A percentile compares a stretch with the other conserved stretches of the same genome.
Evolutionary conservation across 2,113 vertebrate genomes (phyloP).

Genomic region (Orientallactaga bullata): DNA sequence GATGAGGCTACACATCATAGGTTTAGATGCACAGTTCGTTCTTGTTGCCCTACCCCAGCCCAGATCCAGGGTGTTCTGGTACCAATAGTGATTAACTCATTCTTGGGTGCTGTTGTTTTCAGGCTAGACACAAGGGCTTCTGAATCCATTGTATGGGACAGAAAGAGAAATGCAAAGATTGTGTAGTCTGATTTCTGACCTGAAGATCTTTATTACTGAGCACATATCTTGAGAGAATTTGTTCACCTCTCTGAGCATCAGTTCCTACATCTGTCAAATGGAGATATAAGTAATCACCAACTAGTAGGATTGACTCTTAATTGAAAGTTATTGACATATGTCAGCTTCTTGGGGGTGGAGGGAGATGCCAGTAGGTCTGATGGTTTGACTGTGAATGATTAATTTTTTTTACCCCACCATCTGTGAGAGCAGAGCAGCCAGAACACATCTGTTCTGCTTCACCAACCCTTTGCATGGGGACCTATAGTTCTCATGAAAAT

Average conservation of each 20-base stretch:
- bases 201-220: background rate
- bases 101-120: background rate
- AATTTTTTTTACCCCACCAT: too few species aligned
- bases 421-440: background rate
- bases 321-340: background rate
- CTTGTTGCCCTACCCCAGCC: background rate
- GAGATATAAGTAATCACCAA: background rate
- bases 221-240: background rate
- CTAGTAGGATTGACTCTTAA: background rate
- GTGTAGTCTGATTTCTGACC: background rate
- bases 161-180: background rate
- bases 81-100: background rate
- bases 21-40: too few species aligned
- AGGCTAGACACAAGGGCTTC: background rate
- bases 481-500: background rate
- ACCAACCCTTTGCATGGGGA: rapidly evolving
- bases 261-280: constrained; percentile 12
- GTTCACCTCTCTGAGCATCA: background rate
- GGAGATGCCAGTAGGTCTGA: too few species aligned
- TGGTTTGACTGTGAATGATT: background rate
- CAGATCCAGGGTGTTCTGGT: background rate
- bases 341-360: background rate
- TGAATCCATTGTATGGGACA: background rate
- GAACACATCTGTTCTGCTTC: rapidly evolving
- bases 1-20: too few species aligned